These are phyloP conservation scores for Coilia nasus DNA, from an alignment of 2,797 vertebrate species.

Conservation along the genomic window DNA sequence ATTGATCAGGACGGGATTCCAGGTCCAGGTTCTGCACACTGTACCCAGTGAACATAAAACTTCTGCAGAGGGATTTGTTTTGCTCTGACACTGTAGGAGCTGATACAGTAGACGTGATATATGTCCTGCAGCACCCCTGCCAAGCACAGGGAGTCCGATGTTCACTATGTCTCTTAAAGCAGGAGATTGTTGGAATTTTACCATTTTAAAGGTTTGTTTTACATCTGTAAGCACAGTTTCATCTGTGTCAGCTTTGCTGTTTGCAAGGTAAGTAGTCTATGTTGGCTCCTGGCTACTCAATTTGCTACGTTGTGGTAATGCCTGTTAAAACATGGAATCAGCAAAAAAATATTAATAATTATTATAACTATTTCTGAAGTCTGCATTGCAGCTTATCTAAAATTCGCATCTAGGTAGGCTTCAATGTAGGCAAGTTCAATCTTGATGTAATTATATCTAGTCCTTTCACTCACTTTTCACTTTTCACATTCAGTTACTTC, in stretches of 20 bases:
- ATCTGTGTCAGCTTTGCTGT: background rate
- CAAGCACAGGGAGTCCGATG: background rate
- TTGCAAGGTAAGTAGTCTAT: background rate
- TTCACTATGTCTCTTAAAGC: background rate
- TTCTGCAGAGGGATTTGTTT: background rate
- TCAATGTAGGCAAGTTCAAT: background rate
- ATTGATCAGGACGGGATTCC: background rate
- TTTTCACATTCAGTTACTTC: too few species aligned
- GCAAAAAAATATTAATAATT: background rate
- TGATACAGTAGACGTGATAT: background rate
- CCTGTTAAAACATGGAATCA: background rate
- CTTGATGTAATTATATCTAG: background rate
- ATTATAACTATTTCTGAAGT: background rate
- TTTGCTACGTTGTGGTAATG: background rate
- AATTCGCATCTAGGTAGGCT: background rate
- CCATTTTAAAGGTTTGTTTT: background rate
- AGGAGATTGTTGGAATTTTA: too few species aligned
- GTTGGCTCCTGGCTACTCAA: background rate
- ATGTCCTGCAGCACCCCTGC: background rate
- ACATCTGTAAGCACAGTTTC: background rate
- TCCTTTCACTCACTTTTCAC: too few species aligned
- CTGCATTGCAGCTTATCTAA: background rate
- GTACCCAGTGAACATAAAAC: background rate
- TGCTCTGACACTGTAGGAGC: background rate
- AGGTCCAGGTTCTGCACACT: too few species aligned